These are phyloP conservation scores for Polypterus bichir DNA, from an alignment of 2,113 vertebrate genomes.

Conservation along the genomic window DNA sequence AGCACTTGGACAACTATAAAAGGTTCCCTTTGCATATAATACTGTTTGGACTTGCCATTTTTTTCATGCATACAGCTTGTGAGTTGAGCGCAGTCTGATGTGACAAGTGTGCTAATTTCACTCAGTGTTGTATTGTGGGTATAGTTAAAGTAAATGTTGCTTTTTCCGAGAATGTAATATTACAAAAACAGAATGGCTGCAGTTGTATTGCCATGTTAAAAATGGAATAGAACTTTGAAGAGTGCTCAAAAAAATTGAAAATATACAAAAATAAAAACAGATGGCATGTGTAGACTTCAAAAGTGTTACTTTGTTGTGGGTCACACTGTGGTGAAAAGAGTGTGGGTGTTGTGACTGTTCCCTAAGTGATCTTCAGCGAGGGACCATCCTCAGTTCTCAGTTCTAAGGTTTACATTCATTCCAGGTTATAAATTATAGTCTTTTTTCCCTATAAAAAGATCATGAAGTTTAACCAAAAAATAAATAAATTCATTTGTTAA, in stretches of 20 bases:
- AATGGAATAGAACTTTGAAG: constrained; percentile 36
- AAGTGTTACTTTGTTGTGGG: constrained; percentile 42
- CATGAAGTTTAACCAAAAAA: constrained; percentile 60
- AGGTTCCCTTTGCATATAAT: constrained; percentile 63
- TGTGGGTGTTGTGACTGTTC: constrained; percentile 50
- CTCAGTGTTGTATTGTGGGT: constrained; percentile 38
- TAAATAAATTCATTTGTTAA: no score
- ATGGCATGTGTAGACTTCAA: constrained; percentile 31
- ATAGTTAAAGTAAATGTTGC: constrained; percentile 55
- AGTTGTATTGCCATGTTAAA: constrained; percentile 30
- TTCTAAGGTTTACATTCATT: constrained; percentile 62
- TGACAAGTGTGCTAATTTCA: constrained; percentile 33
- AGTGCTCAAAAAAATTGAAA: constrained; percentile 26
- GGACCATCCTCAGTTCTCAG: constrained; percentile 62
- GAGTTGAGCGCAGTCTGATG: constrained; percentile 67
- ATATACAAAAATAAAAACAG: constrained; percentile 6
- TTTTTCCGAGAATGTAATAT: constrained; percentile 54
- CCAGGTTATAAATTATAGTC: constrained; percentile 75
- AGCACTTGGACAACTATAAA: constrained; percentile 54
- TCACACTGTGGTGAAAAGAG: constrained; percentile 48
- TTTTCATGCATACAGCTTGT: constrained; percentile 73
- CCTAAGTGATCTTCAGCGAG: constrained; percentile 48
- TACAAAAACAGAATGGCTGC: constrained; percentile 47
- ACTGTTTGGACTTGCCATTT: constrained; percentile 70
- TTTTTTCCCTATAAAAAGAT: constrained; percentile 62